These are phyloP conservation scores for rat (Rattus norvegicus) DNA, from an alignment of 2,113 vertebrate species.

Conservation along the genomic window DNA sequence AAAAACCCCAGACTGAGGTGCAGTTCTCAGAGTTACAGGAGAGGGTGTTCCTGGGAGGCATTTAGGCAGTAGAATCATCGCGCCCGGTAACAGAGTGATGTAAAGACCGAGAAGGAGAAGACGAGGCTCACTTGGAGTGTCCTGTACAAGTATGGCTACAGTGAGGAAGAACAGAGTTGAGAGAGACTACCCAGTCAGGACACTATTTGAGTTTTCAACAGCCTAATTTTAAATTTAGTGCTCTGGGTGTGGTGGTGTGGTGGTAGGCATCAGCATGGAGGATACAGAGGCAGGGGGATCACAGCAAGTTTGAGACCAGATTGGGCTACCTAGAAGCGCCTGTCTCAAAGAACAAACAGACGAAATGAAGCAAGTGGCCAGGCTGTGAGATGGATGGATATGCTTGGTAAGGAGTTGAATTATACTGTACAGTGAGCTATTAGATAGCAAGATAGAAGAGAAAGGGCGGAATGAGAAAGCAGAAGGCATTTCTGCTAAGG, in stretches of 20 bases:
- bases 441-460: background rate
- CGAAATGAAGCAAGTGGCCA: background rate
- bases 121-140: background rate
- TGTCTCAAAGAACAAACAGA: background rate
- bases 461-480: background rate
- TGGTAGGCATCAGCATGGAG: background rate
- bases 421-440: background rate
- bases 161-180: rapidly evolving
- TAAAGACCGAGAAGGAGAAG: background rate
- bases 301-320: background rate
- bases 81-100: background rate
- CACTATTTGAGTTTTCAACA: background rate
- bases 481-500: background rate
- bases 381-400: background rate
- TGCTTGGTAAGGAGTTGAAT: background rate
- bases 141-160: no score
- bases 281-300: background rate
- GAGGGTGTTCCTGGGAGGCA: background rate
- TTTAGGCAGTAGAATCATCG: background rate
- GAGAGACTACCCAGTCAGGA: rapidly evolving
- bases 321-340: no score
- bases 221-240: background rate
- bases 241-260: background rate
- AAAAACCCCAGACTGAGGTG: rapidly evolving
- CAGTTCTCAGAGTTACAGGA: background rate